Base-by-base conservation (phyloP, 2,113 vertebrate species). In the Theropithecus gelada region DNA sequence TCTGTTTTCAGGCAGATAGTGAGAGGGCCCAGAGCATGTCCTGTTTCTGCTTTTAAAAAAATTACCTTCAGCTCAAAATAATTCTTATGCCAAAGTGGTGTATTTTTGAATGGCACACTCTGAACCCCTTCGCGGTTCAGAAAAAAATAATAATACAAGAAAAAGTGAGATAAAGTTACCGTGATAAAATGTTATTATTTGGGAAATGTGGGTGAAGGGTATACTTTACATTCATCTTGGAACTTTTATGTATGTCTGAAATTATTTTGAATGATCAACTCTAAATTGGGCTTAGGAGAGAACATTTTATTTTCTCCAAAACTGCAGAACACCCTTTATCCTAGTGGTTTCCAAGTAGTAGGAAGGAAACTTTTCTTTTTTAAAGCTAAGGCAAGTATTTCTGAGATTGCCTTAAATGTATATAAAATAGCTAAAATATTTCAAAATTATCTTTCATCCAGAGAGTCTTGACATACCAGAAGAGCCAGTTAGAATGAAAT, bases 181-280 rank as follows among this genome's bases (percentile, higher is more conserved):
- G 3, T 32, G 72, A 38, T 61, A 70, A 81, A 68, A 91, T 48
- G 25, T 73, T 35, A 38, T 20, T 50, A n/a, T 89, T 25, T 18
- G 23, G 22, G 55, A 23, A 84, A 79, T 75, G 48, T 76, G 64
- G 66, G 20, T 48, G 76, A 81, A 90, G 13, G 22, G 16, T 45
- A 40, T 50, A 50, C 22, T 73, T 73, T 32, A 27, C 66, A 27
- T 35, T 43, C 20, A 59, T 66, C n/a, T 57, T 87, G 30, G 59
- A 83, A 87, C 10, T 55, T 88, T 68, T 64, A 61, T 52, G 8
- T 76, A 64, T 72, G 66, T 82, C 70, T 89, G 57, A 92, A 93
- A 78, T 82, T 96, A 93, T 81, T 95, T 92, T 57, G 59, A 79
- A 72, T 89, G 85, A 86, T 85, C 23, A 88, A 20, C 27, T 89